A percentile compares a stretch with the other conserved stretches of the same genome.
These are phyloP conservation scores for Triplophysa tibetana DNA, from an alignment of 2,113 vertebrate species.

Conservation along the genomic window DNA sequence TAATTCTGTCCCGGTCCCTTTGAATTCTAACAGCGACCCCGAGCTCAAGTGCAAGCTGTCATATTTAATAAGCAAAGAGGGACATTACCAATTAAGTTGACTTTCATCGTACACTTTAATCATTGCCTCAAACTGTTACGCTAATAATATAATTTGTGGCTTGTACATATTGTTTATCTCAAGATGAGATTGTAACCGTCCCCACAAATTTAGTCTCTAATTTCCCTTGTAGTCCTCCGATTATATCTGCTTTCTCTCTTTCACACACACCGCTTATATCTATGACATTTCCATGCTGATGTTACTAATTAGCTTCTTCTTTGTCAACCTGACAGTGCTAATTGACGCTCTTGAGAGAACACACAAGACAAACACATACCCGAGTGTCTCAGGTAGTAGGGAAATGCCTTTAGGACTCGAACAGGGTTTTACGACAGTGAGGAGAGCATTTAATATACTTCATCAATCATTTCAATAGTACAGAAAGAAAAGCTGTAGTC, in stretches of 20 bases:
- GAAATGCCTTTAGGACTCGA: constrained; percentile 24
- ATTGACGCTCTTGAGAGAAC: constrained; percentile 7
- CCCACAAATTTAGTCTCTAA: background rate
- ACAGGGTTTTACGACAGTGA: constrained; percentile 40
- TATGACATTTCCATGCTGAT: constrained; percentile 18
- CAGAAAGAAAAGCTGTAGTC: constrained; percentile 24
- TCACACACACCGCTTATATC: background rate
- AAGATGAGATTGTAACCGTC: background rate
- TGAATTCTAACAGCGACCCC: too few relatives aligned
- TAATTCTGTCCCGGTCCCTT: too few relatives aligned
- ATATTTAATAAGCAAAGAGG: too few relatives aligned
- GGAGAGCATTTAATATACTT: constrained; percentile 49
- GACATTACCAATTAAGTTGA: too few relatives aligned
- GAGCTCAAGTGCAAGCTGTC: too few relatives aligned
- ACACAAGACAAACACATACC: background rate
- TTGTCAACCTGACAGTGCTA: constrained; percentile 23
- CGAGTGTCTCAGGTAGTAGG: constrained; percentile 1
- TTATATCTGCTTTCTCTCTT: background rate
- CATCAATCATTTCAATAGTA: constrained; percentile 56
- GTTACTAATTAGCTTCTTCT: constrained; percentile 17
- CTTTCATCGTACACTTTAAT: too few relatives aligned
- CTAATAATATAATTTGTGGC: too few relatives aligned
- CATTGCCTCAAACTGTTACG: too few relatives aligned
- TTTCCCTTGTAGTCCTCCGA: background rate
- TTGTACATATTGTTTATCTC: background rate